Evolutionary conservation across 2,113 vertebrate species (phyloP), one percentile per base, ranked within the genome.

Genomic region (Anser brachyrhynchus): DNA sequence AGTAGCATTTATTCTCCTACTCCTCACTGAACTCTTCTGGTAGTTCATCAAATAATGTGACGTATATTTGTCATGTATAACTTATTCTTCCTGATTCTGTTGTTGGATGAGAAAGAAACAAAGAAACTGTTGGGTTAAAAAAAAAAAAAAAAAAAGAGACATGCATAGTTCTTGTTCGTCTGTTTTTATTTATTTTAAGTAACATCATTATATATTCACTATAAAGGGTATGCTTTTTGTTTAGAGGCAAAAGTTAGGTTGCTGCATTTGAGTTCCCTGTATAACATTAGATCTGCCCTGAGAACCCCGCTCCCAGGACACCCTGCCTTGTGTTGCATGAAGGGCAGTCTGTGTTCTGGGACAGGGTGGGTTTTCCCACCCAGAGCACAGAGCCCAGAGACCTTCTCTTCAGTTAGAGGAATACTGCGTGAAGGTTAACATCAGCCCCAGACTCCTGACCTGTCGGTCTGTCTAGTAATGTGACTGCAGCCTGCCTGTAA

Each of bases 251-350:
- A 81, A 37, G 19, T 44, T 76, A 20, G 17, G 18, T 31, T 67
- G 93, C 31, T 49, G 3, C 61, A 0, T 28, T 20, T 72, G 49
- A 1, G 0, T 41, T 80, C 22, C 11, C 19, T 52, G 23, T 7
- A 7, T 9, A 28, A 2, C 4, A 23, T 6, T 22, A 52, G 37
- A 33, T n/a, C 7, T 83, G 6, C 28, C 6, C 7, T 3, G 0
- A 11, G 29, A 66, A 31, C 3, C 7, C 3, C 13, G 11, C n/a
- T 1, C 25, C 31, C 49, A 55, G 22, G 51, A 35, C 23, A 62
- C 18, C 29, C 25, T 5, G 2, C 13, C 29, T 23, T 77, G 6
- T 51, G n/a, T 33, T 81, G 43, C 3, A 2, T 35, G 64, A 37
- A 39, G 67, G 12, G 9, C 22, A 25, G 41, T 20, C 25, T 59